A percentile compares a stretch with the other conserved stretches of the same genome.
Conservation (phyloP, 2,113 vertebrate genomes). For the Gobiocypris rarus region DNA sequence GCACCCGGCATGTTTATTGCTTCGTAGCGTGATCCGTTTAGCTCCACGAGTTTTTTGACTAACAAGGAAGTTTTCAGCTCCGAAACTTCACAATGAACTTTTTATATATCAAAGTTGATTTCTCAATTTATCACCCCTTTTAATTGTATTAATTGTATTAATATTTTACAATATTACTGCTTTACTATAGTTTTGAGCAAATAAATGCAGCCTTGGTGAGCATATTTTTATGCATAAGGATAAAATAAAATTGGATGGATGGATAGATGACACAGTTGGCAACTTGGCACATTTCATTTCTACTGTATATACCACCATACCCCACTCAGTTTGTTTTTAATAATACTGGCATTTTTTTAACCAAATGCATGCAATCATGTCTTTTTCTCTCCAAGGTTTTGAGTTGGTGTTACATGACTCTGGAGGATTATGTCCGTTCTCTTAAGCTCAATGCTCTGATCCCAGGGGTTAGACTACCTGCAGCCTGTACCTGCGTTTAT, state of each 20-base stretch:
- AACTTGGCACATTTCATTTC: not conserved
- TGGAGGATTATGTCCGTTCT: conserved; percentile 31
- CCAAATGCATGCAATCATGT: conserved; percentile 22
- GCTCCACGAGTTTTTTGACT: too few species aligned
- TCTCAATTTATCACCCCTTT: too few species aligned
- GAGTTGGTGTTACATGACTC: conserved; percentile 24
- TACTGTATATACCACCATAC: not conserved
- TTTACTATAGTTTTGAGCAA: not conserved
- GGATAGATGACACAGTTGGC: not conserved
- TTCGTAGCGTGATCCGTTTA: too few species aligned
- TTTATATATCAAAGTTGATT: too few species aligned
- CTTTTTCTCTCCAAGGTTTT: conserved; percentile 18
- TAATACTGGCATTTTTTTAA: not conserved
- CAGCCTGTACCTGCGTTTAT: conserved; percentile 19
- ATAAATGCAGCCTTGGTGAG: not conserved
- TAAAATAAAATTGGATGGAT: too few species aligned
- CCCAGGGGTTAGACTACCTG: conserved; percentile 34
- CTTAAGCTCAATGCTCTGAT: conserved; percentile 29
- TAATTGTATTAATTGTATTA: too few species aligned
- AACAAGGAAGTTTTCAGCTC: too few species aligned
- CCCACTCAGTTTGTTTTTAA: conserved; percentile 3
- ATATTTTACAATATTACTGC: not conserved
- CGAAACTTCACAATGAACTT: too few species aligned
- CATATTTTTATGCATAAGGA: too few species aligned
- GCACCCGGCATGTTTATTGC: too few species aligned